Evolutionary conservation across 2,888 invertebrate species (phyloP).

Genomic region (Drosophila anomalata): DNA sequence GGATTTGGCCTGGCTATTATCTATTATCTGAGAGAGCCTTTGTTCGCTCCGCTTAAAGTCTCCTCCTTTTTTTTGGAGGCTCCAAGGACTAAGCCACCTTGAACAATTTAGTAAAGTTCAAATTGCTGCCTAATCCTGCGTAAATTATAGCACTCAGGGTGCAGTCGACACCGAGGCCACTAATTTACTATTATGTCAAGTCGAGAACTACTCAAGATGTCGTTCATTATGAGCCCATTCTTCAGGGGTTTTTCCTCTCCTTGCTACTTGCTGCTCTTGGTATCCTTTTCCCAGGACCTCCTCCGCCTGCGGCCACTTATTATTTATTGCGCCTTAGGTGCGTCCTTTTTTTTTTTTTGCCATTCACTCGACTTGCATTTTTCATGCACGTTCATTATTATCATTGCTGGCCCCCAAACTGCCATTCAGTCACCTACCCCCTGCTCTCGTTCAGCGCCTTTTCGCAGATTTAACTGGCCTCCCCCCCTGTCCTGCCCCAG

Average conservation of each 20-base stretch:
- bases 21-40: constrained; percentile 17
- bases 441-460: constrained; percentile 15
- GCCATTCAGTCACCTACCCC: constrained; percentile 4
- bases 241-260: constrained; percentile 12
- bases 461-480: constrained; percentile 10
- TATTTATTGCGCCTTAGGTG: constrained; percentile 78
- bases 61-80: background rate
- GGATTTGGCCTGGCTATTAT: constrained; percentile 32
- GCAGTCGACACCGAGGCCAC: constrained; percentile 57
- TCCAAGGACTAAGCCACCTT: constrained; percentile 20
- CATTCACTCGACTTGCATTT: constrained; percentile 74
- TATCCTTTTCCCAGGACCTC: background rate
- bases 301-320: constrained; percentile 59
- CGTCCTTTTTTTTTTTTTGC: constrained; percentile 34
- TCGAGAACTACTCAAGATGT: constrained; percentile 62
- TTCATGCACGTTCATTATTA: constrained; percentile 80
- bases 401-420: constrained; percentile 54
- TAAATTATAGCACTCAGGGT: constrained; percentile 60
- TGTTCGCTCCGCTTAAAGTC: constrained; percentile 16
- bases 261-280: background rate
- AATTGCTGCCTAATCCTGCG: constrained; percentile 36
- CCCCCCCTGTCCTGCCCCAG: background rate
- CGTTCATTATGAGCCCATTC: constrained; percentile 75
- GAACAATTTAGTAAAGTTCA: constrained; percentile 23
- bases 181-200: constrained; percentile 77